Evolutionary conservation across 2,888 invertebrate genomes (phyloP).

Genomic region (Autographa gamma): DNA sequence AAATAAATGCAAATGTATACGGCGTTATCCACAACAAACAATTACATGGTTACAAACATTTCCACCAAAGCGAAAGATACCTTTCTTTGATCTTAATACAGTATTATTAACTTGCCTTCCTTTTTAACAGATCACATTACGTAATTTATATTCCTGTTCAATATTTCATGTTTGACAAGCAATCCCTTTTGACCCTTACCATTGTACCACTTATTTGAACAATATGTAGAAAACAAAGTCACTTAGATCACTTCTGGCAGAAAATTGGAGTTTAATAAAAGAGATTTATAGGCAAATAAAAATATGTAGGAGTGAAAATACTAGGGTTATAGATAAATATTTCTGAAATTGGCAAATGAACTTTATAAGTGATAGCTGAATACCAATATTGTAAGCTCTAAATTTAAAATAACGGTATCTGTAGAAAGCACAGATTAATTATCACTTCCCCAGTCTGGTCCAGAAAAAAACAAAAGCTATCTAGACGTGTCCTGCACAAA

Average conservation of each 20-base stretch:
- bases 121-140: background rate
- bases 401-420: background rate
- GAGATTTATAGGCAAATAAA: no score
- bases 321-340: no score
- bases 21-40: no score
- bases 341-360: no score
- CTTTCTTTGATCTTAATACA: background rate
- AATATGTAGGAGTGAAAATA: no score
- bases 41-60: no score
- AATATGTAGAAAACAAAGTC: background rate
- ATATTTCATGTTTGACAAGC: constrained; percentile 1
- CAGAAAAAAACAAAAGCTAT: background rate
- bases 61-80: no score
- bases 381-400: no score
- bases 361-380: no score
- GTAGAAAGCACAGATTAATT: background rate
- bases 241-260: constrained; percentile 4
- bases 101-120: background rate
- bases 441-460: background rate
- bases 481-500: background rate
- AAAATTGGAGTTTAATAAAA: background rate
- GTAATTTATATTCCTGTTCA: constrained; percentile 4
- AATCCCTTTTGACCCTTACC: constrained; percentile 6
- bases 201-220: constrained; percentile 5
- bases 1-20: no score